These are phyloP conservation scores for Argyresthia albistria DNA, from an alignment of 2,888 invertebrate species.

Conservation along the genomic window DNA sequence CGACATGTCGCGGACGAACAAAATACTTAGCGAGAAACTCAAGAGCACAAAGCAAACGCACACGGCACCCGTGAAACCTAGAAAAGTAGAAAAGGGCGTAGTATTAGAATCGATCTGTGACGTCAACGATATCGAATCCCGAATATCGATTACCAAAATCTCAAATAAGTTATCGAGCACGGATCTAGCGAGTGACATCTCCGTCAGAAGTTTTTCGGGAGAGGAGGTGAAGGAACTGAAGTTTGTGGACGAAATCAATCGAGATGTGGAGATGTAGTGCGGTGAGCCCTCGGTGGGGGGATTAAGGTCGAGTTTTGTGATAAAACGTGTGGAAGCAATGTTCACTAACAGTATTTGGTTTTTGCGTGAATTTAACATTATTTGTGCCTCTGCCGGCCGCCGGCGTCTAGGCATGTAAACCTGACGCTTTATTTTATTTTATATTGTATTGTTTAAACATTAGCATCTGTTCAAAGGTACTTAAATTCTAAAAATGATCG, in stretches of 20 bases:
- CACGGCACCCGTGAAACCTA: conserved; percentile 31
- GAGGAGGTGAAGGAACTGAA: conserved; percentile 49
- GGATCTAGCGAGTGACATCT: conserved; percentile 23
- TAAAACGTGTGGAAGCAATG: neutral
- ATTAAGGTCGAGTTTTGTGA: neutral
- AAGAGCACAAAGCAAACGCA: conserved; percentile 34
- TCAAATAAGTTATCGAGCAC: conserved; percentile 59
- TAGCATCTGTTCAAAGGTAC: too few relatives aligned
- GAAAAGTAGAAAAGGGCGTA: conserved; percentile 50
- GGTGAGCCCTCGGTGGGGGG: neutral
- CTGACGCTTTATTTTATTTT: too few relatives aligned
- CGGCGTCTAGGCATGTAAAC: too few relatives aligned
- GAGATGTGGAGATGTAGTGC: conserved; percentile 55
- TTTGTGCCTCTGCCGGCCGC: neutral
- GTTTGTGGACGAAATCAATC: conserved; percentile 31
- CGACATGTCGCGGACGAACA: conserved; percentile 58
- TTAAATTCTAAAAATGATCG: too few relatives aligned
- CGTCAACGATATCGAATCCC: conserved; percentile 59
- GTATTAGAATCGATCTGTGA: conserved; percentile 45
- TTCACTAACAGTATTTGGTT: neutral
- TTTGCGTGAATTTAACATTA: neutral
- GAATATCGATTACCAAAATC: conserved; percentile 67
- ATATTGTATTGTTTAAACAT: too few relatives aligned
- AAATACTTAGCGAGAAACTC: conserved; percentile 51
- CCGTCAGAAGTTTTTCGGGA: neutral